Evolutionary conservation across 2,888 invertebrate species (phyloP).

Genomic region (Chymomyza procnemis): DNA sequence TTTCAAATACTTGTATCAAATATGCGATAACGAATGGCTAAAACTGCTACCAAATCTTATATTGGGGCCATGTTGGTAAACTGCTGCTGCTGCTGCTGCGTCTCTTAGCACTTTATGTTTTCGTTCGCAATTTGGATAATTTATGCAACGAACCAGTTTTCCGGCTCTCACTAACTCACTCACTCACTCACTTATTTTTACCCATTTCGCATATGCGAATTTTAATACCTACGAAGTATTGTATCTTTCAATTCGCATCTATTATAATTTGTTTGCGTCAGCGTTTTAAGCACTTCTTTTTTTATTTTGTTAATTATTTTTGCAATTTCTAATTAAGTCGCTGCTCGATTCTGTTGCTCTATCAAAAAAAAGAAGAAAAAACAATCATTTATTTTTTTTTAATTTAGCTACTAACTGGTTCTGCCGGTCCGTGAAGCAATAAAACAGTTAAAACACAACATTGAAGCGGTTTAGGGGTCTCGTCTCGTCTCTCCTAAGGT

Average conservation of each 20-base stretch:
- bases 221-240: not conserved
- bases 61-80: conserved; percentile 29
- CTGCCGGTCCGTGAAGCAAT: conserved; percentile 35
- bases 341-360: conserved; percentile 24
- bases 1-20: conserved; percentile 27
- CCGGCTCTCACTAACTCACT: conserved; percentile 39
- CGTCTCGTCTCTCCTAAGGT: not conserved
- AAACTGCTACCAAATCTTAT: conserved; percentile 32
- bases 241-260: conserved; percentile 37
- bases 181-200: conserved; percentile 20
- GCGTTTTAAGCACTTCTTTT: conserved; percentile 25
- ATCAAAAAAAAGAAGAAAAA: conserved; percentile 35
- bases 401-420: conserved; percentile 38
- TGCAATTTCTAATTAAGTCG: conserved; percentile 67
- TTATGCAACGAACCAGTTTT: conserved; percentile 76
- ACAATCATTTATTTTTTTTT: conserved; percentile 13
- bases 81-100: conserved; percentile 47
- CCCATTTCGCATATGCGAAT: conserved; percentile 9
- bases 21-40: not conserved
- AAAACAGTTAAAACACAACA: not conserved
- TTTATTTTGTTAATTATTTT: conserved; percentile 63
- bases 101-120: conserved; percentile 35
- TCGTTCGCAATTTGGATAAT: conserved; percentile 50
- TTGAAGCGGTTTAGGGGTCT: not conserved
- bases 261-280: conserved; percentile 45